phyloP scores from a whole-genome alignment of 2,888 invertebrate genomes.

The Ectobius pallidus region DNA sequence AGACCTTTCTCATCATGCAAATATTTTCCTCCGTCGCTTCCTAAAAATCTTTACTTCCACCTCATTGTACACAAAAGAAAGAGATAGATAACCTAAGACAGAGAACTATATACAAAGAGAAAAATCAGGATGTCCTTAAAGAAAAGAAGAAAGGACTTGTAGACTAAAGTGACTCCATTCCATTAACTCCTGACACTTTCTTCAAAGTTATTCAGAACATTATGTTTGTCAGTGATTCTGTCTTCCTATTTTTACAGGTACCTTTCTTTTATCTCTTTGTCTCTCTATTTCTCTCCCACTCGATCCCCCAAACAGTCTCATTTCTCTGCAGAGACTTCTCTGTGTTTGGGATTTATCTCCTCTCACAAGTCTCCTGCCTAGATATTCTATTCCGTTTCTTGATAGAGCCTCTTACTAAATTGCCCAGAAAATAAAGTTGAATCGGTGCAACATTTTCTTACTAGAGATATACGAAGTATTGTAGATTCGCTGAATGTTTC shows the following conservation, averaged over 20 bases:
- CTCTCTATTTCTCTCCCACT: not conserved
- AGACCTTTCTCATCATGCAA: not conserved
- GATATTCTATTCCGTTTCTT: not conserved
- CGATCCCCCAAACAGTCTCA: not conserved
- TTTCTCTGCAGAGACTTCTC: not conserved
- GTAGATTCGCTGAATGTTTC: too few relatives aligned
- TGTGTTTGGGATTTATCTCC: not conserved
- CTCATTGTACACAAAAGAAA: not conserved
- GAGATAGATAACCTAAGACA: not conserved
- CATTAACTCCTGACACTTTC: conserved; percentile 7
- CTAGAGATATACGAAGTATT: too few relatives aligned
- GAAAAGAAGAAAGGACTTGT: not conserved
- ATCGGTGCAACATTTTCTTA: not conserved
- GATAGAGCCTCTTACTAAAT: not conserved
- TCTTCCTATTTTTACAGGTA: too few relatives aligned
- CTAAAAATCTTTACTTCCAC: not conserved
- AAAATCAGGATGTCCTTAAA: too few relatives aligned
- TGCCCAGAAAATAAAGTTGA: not conserved
- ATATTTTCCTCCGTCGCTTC: not conserved
- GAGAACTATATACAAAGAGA: not conserved
- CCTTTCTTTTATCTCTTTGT: not conserved
- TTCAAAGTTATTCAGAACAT: conserved; percentile 6
- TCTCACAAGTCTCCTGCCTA: not conserved
- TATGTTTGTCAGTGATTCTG: not conserved
- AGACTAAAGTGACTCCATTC: conserved; percentile 5